Evolutionary conservation across 2,113 vertebrate species (phyloP).

Genomic region (Lepisosteus oculatus): DNA sequence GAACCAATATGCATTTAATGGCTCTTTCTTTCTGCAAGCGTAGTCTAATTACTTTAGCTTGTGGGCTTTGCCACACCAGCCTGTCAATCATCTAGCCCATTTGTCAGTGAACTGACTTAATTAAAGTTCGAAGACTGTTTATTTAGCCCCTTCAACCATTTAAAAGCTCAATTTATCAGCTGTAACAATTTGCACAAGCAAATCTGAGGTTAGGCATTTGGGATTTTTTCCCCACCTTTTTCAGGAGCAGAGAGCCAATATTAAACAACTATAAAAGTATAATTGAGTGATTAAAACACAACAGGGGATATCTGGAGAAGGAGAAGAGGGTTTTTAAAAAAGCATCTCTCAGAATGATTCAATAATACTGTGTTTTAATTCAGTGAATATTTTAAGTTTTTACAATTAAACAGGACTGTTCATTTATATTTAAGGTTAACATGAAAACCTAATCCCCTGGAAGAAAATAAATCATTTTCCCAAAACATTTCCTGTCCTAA

Average conservation of each 20-base stretch:
- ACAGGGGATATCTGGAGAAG: background rate
- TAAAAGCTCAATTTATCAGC: conserved; percentile 9
- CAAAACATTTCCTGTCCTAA: too few species aligned
- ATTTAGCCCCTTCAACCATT: conserved; percentile 9
- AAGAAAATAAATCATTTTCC: too few species aligned
- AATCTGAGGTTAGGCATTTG: background rate
- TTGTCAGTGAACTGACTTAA: conserved; percentile 14
- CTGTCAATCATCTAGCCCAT: conserved; percentile 18
- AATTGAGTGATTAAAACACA: conserved; percentile 13
- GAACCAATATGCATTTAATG: conserved; percentile 10
- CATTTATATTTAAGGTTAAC: too few species aligned
- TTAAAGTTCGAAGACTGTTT: conserved; percentile 15
- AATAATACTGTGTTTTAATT: conserved; percentile 4
- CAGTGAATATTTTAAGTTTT: too few species aligned
- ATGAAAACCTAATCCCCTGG: too few species aligned
- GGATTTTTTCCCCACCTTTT: background rate
- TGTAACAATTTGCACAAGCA: background rate
- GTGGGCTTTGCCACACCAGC: background rate
- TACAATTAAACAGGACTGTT: too few species aligned
- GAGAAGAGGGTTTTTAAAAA: background rate
- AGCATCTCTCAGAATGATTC: background rate
- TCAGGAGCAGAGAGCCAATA: background rate
- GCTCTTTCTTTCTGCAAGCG: background rate
- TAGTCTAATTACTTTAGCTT: conserved; percentile 19
- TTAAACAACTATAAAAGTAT: conserved; percentile 7